Conservation (phyloP, 1,140 invertebrate genomes). For the Samia ricini region DNA sequence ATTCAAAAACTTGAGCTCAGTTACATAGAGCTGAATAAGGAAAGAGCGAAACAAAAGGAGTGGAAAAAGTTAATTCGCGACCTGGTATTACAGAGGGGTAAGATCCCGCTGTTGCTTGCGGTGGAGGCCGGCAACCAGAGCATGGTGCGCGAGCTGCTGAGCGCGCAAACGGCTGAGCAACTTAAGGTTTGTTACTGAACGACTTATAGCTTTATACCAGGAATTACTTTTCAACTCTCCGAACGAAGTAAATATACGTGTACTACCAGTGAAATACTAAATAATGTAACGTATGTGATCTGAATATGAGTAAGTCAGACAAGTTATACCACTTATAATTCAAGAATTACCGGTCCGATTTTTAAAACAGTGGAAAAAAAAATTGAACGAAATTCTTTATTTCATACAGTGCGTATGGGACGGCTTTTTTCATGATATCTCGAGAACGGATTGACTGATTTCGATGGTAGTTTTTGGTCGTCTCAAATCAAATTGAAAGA, state of each 20-base stretch:
- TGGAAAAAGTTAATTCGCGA: constrained; percentile 77
- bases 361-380: too few species aligned
- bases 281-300: too few species aligned
- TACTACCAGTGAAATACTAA: too few species aligned
- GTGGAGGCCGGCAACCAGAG: constrained; percentile 95
- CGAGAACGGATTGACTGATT: too few species aligned
- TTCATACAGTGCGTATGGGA: too few species aligned
- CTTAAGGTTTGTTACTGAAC: constrained; percentile 76
- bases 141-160: constrained; percentile 93
- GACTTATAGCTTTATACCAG: background rate
- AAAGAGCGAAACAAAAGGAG: constrained; percentile 74
- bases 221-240: background rate
- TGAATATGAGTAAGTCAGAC: too few species aligned
- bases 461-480: too few species aligned
- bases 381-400: too few species aligned
- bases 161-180: constrained; percentile 89
- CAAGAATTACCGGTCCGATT: too few species aligned
- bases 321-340: too few species aligned
- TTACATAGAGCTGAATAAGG: constrained; percentile 78
- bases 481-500: too few species aligned
- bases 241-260: background rate
- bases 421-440: too few species aligned
- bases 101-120: constrained; percentile 94
- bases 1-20: constrained; percentile 68
- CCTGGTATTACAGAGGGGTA: constrained; percentile 87